Evolutionary conservation across 30 jellyfish, hydroid and myxozoan genomes (phyloP).

Genomic region (Turritopsis rubra): DNA sequence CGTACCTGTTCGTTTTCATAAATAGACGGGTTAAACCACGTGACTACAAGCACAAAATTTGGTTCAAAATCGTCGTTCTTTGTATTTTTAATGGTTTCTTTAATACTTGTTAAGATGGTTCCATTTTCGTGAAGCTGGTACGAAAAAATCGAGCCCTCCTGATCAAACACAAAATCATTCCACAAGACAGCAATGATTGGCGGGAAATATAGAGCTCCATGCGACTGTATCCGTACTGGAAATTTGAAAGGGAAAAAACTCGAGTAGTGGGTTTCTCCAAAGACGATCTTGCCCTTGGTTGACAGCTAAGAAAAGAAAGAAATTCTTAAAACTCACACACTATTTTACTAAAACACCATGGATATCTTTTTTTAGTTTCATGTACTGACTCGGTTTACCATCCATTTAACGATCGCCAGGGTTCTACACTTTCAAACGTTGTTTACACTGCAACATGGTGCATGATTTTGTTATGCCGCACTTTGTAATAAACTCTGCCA

Average conservation of each 20-base stretch:
- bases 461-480: too few species aligned
- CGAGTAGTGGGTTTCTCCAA: not conserved
- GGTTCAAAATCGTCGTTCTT: not conserved
- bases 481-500: too few species aligned
- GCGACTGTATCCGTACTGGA: not conserved
- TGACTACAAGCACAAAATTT: not conserved
- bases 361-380: too few species aligned
- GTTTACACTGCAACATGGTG: too few species aligned
- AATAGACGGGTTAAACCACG: not conserved
- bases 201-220: not conserved
- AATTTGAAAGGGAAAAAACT: not conserved
- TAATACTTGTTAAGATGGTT: not conserved
- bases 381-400: too few species aligned
- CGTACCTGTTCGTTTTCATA: not conserved
- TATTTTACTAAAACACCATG: too few species aligned
- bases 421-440: too few species aligned
- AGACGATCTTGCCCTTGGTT: not conserved
- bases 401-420: too few species aligned
- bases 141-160: not conserved
- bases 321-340: too few species aligned
- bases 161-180: not conserved
- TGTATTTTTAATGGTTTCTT: not conserved
- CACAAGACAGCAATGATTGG: not conserved
- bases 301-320: not conserved
- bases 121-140: not conserved